Conservation (phyloP, 2,888 invertebrate genomes). For the Automeris io region DNA sequence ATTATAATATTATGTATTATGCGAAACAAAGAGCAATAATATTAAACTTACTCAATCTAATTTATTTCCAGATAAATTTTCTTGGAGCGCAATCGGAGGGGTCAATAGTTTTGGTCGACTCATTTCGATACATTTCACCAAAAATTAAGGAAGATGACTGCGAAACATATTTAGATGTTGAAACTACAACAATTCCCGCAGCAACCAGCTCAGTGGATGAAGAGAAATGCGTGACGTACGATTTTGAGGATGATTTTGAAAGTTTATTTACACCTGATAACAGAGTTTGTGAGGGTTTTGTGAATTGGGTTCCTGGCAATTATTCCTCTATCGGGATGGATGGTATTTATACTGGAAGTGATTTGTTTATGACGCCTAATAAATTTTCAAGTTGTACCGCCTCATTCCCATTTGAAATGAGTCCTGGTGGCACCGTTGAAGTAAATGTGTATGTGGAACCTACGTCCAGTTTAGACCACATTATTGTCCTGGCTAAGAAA, state of each 20-base stretch:
- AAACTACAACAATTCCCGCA: conserved; percentile 10
- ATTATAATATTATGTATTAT: too few species aligned
- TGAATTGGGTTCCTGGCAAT: conserved; percentile 30
- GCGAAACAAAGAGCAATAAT: too few species aligned
- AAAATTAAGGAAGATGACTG: conserved; percentile 12
- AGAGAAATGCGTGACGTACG: conserved; percentile 29
- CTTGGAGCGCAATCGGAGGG: conserved; percentile 19
- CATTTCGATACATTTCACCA: conserved; percentile 25
- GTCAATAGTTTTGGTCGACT: conserved; percentile 24
- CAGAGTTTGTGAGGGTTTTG: conserved; percentile 25
- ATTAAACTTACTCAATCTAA: not conserved
- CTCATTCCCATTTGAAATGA: conserved; percentile 31
- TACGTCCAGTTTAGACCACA: conserved; percentile 22
- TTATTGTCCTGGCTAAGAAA: conserved; percentile 31
- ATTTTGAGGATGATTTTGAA: conserved; percentile 31
- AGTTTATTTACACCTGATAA: conserved; percentile 21
- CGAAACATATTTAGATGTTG: conserved; percentile 14
- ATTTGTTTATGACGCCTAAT: conserved; percentile 29
- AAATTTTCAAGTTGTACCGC: conserved; percentile 30
- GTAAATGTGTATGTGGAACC: conserved; percentile 31
- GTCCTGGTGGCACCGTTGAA: conserved; percentile 29
- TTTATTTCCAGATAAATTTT: conserved; percentile 24
- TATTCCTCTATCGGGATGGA: conserved; percentile 26
- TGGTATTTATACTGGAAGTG: conserved; percentile 23
- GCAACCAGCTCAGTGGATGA: conserved; percentile 12